A percentile compares a stretch with the other conserved stretches of the same genome.
These are phyloP conservation scores for Maconellicoccus hirsutus DNA, from an alignment of 1,140 invertebrate genomes.

Conservation along the genomic window DNA sequence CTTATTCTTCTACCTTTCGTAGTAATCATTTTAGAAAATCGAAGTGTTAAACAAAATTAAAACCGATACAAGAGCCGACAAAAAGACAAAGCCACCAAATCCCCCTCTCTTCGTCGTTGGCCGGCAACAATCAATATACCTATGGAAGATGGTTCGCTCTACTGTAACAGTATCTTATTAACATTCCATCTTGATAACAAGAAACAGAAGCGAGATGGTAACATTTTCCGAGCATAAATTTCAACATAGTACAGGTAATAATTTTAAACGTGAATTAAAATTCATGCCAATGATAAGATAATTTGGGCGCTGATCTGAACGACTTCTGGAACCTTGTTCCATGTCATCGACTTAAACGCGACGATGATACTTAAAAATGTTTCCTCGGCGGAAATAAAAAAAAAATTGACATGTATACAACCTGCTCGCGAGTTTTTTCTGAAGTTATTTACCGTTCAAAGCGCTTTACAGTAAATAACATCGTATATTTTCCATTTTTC, in stretches of 20 bases:
- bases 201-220: not conserved
- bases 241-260: not conserved
- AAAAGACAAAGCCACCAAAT: not conserved
- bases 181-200: not conserved
- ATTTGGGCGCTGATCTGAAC: not conserved
- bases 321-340: not conserved
- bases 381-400: not conserved
- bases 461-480: not conserved
- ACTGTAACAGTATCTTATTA: not conserved
- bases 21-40: not conserved
- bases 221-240: not conserved
- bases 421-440: not conserved
- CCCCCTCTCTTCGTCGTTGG: not conserved
- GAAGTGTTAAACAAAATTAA: not conserved
- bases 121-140: not conserved
- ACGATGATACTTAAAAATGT: not conserved
- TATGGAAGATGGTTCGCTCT: not conserved
- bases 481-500: not conserved
- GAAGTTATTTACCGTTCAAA: conserved; percentile 5
- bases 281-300: not conserved
- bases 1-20: too few relatives aligned
- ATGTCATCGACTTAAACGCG: not conserved
- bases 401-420: not conserved
- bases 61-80: not conserved
- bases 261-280: not conserved